Percentiles rank a stretch among this genome's conserved stretches.
Conservation (phyloP, 1,140 invertebrate species). For the Papilio aristodemus region DNA sequence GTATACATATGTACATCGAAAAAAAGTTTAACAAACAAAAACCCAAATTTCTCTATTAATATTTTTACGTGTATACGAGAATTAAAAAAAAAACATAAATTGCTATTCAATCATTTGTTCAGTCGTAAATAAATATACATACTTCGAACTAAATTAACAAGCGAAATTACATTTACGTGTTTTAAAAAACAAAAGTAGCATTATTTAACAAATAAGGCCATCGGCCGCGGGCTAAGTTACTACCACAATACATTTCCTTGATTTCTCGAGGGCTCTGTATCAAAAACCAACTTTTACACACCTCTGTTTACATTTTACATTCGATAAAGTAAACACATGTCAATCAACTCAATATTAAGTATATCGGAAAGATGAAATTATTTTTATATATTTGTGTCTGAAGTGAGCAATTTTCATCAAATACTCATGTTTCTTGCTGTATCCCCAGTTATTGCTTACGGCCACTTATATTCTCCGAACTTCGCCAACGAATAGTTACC, state of each 20-base stretch:
- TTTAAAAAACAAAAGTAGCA: neutral
- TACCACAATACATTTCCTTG: neutral
- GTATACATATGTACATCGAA: too few species aligned
- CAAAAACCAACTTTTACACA: slow-evolving; percentile 11
- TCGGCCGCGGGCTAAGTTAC: neutral
- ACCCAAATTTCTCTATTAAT: too few species aligned
- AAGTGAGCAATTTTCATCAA: neutral
- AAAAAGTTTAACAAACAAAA: too few species aligned
- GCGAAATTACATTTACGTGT: neutral
- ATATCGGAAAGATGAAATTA: neutral
- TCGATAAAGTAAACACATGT: neutral
- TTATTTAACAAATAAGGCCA: neutral
- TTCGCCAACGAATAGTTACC: neutral
- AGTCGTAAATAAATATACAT: neutral
- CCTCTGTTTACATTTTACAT: neutral
- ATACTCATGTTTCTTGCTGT: neutral
- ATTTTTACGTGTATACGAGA: too few species aligned
- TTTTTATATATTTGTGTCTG: too few species aligned
- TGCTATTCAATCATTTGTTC: neutral
- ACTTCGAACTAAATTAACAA: neutral
- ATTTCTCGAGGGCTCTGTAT: slow-evolving; percentile 2
- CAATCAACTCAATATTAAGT: neutral
- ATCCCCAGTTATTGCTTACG: neutral
- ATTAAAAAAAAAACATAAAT: neutral
- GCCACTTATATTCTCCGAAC: neutral